These are phyloP conservation scores for Parambassis ranga DNA, from an alignment of 2,797 vertebrate species.

Conservation along the genomic window DNA sequence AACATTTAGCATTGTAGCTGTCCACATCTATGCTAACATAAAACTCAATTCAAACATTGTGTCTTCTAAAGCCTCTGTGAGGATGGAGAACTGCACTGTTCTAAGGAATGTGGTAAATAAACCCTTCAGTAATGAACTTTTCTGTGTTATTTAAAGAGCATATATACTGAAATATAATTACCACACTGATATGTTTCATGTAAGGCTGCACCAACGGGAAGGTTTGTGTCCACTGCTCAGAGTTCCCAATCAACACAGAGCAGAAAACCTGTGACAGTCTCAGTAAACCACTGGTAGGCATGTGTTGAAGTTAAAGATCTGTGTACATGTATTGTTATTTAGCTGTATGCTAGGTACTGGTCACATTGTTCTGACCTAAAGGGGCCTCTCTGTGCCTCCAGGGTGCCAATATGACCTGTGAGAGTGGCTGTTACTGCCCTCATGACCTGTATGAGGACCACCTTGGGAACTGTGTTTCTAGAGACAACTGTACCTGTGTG, in stretches of 20 bases:
- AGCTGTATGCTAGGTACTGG: no score
- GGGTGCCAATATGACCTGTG: slow-evolving; percentile 61
- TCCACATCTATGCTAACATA: not conserved
- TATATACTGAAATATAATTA: no score
- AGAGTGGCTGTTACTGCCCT: slow-evolving; percentile 84
- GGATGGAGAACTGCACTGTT: slow-evolving; percentile 72
- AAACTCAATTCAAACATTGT: not conserved
- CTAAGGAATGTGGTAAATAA: slow-evolving; percentile 67
- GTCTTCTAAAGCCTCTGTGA: slow-evolving; percentile 69
- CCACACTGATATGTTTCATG: no score
- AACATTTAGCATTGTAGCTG: not conserved
- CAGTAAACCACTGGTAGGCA: slow-evolving; percentile 63
- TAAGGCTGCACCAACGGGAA: slow-evolving; percentile 67
- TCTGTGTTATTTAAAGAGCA: no score
- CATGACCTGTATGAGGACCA: slow-evolving; percentile 78
- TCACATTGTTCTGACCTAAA: no score
- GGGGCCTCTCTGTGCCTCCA: slow-evolving; percentile 10
- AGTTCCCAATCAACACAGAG: slow-evolving; percentile 40
- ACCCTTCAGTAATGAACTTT: no score
- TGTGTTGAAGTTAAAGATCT: no score
- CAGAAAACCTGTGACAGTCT: slow-evolving; percentile 74
- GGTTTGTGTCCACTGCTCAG: slow-evolving; percentile 71
- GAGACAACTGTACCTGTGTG: slow-evolving; percentile 80
- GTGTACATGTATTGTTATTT: not conserved
- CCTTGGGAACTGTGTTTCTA: slow-evolving; percentile 74